Evolutionary conservation across 1,140 invertebrate genomes (phyloP), one percentile per base, ranked within the genome.

Genomic region (Idris sp.): DNA sequence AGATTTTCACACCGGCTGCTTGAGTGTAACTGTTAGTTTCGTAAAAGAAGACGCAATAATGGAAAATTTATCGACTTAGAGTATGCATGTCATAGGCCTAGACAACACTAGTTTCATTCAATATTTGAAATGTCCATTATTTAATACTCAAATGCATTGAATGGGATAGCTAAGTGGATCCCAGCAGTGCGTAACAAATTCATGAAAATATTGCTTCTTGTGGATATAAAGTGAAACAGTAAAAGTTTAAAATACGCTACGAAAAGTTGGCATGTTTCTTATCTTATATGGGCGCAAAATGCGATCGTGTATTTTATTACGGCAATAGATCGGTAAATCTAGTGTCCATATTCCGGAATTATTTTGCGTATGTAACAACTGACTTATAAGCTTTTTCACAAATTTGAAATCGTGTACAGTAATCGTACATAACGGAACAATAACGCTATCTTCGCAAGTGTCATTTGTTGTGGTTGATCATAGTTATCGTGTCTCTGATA

Each of bases 401-500:
- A 75, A 69, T 65, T 71, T 65, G 59, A 71, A 75, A 71, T 71
- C 59, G 46, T 28, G 53, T 38, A 40, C 43, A 33, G 54, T 71
- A 69, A 71, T 69, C 65, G 65, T 53, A 43, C 73, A 69, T 75
- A 75, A 71, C 73, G 73, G 73, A 67, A 76, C 73, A 69, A 76
- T 76, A 31, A 59, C 43, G 61, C 49, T 76, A 76, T 76, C 73
- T 76, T 11, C n/a, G 46, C 65, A 44, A 71, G 48, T 76, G 73
- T 76, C 73, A 76, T 76, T 71, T 76, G 73, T 76, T 76, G 65
- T 25, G 73, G 38, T 67, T 71, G 65, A 76, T 76, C 73, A 76
- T 61, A 71, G 65, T 76, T 76, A 76, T 76, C 73, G 61, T 67
- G 51, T 67, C 53, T 53, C 22, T 75, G 73, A 75, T 75, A 75